Evolutionary conservation across 2,888 invertebrate species (phyloP).

Genomic region (Eulithis prunata): DNA sequence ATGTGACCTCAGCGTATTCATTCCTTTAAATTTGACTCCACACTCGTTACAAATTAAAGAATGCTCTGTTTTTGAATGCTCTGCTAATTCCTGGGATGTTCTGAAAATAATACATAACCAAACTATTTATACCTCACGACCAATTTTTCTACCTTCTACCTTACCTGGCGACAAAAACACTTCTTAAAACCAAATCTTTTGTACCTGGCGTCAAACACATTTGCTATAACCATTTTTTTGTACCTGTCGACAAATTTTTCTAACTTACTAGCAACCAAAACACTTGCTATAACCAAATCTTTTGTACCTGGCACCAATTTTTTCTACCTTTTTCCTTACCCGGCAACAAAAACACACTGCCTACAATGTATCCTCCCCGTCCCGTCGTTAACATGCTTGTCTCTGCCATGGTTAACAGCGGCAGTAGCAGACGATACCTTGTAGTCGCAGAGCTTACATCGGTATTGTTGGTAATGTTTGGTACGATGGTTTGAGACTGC

Average conservation of each 20-base stretch:
- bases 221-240: too few relatives aligned
- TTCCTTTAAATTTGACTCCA: constrained; percentile 61
- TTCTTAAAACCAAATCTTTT: too few relatives aligned
- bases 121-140: too few relatives aligned
- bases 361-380: constrained; percentile 54
- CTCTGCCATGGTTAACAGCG: constrained; percentile 48
- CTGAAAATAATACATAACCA: constrained; percentile 41
- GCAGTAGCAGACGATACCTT: constrained; percentile 46
- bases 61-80: constrained; percentile 50
- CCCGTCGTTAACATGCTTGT: constrained; percentile 52
- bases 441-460: constrained; percentile 56
- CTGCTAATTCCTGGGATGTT: constrained; percentile 51
- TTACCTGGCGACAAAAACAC: too few relatives aligned
- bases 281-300: too few relatives aligned
- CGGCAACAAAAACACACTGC: constrained; percentile 45
- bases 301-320: background rate
- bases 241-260: too few relatives aligned
- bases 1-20: constrained; percentile 53
- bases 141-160: too few relatives aligned
- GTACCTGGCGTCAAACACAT: too few relatives aligned
- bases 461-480: constrained; percentile 53
- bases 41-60: constrained; percentile 55
- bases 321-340: background rate
- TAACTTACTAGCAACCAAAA: too few relatives aligned
- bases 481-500: constrained; percentile 43